phyloP scores from a whole-genome alignment of 2,113 vertebrate genomes.

The Neodontobutis hainanensis region DNA sequence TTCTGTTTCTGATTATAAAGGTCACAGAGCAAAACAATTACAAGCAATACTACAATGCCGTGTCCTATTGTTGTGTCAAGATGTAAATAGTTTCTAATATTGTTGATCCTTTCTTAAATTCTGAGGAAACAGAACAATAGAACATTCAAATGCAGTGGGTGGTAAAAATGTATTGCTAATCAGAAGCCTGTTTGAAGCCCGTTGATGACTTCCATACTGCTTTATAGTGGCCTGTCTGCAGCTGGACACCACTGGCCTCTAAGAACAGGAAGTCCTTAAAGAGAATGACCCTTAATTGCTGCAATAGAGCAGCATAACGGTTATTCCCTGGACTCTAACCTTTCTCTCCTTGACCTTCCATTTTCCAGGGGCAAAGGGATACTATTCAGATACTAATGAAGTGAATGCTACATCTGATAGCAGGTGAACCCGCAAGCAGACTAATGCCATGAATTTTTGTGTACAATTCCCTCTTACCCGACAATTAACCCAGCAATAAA shows the following conservation, averaged over 20 bases:
- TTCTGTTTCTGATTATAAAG: too few species aligned
- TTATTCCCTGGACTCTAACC: slow-evolving; percentile 25
- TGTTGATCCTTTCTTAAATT: too few species aligned
- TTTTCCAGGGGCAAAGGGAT: slow-evolving; percentile 7
- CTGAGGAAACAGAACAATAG: too few species aligned
- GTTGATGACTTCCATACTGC: slow-evolving; percentile 9
- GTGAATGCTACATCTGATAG: slow-evolving; percentile 53
- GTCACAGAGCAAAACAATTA: too few species aligned
- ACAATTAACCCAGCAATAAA: slow-evolving; percentile 68
- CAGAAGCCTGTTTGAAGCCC: not conserved
- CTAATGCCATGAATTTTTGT: slow-evolving; percentile 39
- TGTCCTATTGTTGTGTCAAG: too few species aligned
- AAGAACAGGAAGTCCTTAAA: slow-evolving; percentile 48
- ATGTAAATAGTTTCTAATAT: too few species aligned
- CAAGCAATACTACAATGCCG: too few species aligned
- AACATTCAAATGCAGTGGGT: not conserved
- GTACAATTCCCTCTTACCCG: slow-evolving; percentile 51
- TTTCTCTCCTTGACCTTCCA: slow-evolving; percentile 6
- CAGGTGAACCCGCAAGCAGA: slow-evolving; percentile 63
- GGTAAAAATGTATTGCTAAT: not conserved
- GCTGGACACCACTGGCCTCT: slow-evolving; percentile 26
- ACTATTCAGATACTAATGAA: slow-evolving; percentile 64
- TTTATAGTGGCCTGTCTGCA: slow-evolving; percentile 36
- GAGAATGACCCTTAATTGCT: slow-evolving; percentile 50
- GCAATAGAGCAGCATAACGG: slow-evolving; percentile 14